These are phyloP conservation scores for Oenanthe melanoleuca DNA, from an alignment of 2,113 vertebrate species.

Conservation along the genomic window DNA sequence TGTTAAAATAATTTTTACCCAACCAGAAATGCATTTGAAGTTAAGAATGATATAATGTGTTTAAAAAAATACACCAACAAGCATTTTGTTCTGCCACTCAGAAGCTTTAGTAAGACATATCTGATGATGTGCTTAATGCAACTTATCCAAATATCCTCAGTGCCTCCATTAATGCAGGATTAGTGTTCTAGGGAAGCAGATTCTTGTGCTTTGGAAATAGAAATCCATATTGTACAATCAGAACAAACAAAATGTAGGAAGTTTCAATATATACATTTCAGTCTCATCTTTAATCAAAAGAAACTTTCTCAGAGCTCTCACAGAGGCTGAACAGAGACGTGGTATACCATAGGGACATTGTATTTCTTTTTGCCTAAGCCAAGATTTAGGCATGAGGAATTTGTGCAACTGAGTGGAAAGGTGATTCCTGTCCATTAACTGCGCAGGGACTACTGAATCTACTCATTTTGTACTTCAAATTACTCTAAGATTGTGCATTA, in stretches of 20 bases:
- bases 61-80: neutral
- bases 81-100: neutral
- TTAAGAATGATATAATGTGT: neutral
- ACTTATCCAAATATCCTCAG: neutral
- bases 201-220: neutral
- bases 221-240: neutral
- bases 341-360: neutral
- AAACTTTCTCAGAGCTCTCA: neutral
- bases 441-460: neutral
- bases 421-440: conserved; percentile 1
- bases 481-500: neutral
- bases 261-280: neutral
- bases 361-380: conserved; percentile 8
- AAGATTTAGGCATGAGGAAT: conserved; percentile 1
- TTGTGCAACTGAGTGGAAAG: conserved; percentile 4
- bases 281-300: neutral
- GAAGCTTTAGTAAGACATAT: neutral
- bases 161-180: neutral
- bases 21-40: neutral
- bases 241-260: neutral
- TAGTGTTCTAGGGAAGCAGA: neutral
- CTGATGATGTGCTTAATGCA: neutral
- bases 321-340: neutral
- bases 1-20: neutral
- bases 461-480: neutral